Conservation (phyloP, 2,888 invertebrate genomes). For the Toxonevra muliebris region DNA sequence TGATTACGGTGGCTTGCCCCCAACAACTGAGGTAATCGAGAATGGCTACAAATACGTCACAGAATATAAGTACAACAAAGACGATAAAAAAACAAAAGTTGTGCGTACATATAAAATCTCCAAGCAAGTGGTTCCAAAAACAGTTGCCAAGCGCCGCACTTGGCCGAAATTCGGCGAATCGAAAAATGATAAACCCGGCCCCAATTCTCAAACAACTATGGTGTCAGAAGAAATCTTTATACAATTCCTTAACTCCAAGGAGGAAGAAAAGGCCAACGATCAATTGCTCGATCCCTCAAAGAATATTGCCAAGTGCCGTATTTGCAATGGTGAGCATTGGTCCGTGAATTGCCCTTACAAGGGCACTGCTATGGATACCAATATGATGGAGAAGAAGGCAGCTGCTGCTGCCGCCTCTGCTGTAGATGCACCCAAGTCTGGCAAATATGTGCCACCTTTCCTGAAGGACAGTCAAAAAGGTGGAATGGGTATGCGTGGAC, state of each 20-base stretch:
- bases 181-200: slow-evolving; percentile 91
- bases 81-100: slow-evolving; percentile 88
- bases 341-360: slow-evolving; percentile 98
- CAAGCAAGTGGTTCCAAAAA: slow-evolving; percentile 87
- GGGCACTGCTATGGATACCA: slow-evolving; percentile 82
- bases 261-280: slow-evolving; percentile 88
- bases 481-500: slow-evolving; percentile 72
- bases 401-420: slow-evolving; percentile 59
- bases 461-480: slow-evolving; percentile 87
- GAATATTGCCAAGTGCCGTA: slow-evolving; percentile 80
- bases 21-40: slow-evolving; percentile 81
- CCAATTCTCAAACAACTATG: slow-evolving; percentile 97
- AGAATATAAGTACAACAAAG: slow-evolving; percentile 91
- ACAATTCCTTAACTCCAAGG: slow-evolving; percentile 90
- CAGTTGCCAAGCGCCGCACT: slow-evolving; percentile 90
- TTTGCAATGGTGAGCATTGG: slow-evolving; percentile 97
- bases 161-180: slow-evolving; percentile 97
- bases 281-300: slow-evolving; percentile 86
- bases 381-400: slow-evolving; percentile 70
- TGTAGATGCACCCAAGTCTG: slow-evolving; percentile 59
- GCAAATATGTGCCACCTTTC: slow-evolving; percentile 88
- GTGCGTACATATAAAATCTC: slow-evolving; percentile 93
- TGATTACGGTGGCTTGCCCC: slow-evolving; percentile 79
- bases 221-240: slow-evolving; percentile 95
- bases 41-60: slow-evolving; percentile 91